Evolutionary conservation across 1,140 invertebrate genomes (phyloP).

Genomic region (Heliconius eleuchia): DNA sequence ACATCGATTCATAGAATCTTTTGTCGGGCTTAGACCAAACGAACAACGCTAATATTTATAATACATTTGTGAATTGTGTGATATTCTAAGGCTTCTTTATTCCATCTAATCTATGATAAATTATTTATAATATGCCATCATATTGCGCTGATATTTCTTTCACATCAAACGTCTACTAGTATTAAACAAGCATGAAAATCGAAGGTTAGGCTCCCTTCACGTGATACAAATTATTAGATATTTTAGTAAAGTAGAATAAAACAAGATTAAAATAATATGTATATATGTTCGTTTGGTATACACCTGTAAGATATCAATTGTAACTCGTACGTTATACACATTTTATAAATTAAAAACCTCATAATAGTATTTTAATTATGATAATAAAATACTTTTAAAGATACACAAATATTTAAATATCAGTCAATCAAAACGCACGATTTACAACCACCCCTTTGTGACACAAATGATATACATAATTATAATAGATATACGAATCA

Average conservation of each 20-base stretch:
- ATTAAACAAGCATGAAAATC: not conserved
- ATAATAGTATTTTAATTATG: not conserved
- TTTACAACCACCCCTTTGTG: not conserved
- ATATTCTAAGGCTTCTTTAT: not conserved
- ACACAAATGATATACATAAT: not conserved
- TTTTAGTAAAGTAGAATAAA: not conserved
- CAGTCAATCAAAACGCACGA: not conserved
- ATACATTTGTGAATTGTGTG: not conserved
- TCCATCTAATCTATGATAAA: not conserved
- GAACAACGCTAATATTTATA: not conserved
- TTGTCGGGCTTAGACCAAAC: not conserved
- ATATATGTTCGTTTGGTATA: constrained; percentile 2
- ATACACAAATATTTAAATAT: not conserved
- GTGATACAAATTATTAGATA: not conserved
- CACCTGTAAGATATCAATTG: not conserved
- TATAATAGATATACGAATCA: not conserved
- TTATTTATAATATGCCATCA: not conserved
- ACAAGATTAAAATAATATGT: not conserved
- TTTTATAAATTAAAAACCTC: too few relatives aligned
- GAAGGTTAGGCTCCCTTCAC: not conserved
- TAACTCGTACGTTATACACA: not conserved
- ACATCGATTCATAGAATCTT: not conserved
- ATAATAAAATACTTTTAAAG: not conserved
- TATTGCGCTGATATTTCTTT: not conserved
- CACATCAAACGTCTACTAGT: not conserved